Conservation (phyloP, 2,888 invertebrate genomes). For the Polydrusus tereticollis region DNA sequence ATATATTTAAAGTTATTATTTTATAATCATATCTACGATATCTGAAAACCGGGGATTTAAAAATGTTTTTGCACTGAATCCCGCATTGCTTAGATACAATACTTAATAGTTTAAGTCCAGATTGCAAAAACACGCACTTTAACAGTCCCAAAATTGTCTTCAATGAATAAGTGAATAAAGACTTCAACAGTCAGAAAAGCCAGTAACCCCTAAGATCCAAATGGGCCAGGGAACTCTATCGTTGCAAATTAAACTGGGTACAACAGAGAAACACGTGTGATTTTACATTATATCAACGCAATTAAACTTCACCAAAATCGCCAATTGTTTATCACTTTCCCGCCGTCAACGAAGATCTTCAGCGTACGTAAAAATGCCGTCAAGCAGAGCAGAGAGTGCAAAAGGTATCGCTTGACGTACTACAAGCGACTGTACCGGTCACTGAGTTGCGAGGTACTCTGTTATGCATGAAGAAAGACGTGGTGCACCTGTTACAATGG, state of each 20-base stretch:
- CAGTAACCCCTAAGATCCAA: conserved; percentile 49
- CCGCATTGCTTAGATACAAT: not conserved
- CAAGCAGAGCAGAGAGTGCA: conserved; percentile 29
- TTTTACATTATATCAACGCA: not conserved
- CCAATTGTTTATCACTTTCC: conserved; percentile 21
- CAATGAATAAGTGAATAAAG: too few species aligned
- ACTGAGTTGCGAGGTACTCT: conserved; percentile 66
- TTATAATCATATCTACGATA: conserved; percentile 13
- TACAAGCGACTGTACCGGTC: conserved; percentile 68
- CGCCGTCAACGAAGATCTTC: not conserved
- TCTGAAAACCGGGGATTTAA: not conserved
- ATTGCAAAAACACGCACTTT: not conserved
- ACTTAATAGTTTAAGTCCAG: conserved; percentile 43
- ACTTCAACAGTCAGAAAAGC: conserved; percentile 52
- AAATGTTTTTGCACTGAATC: not conserved
- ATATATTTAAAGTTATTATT: too few species aligned
- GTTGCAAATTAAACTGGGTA: too few species aligned
- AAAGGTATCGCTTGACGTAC: conserved; percentile 56
- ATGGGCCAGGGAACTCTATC: not conserved
- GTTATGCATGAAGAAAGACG: conserved; percentile 67
- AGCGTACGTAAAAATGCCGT: conserved; percentile 24
- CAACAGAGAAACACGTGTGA: too few species aligned
- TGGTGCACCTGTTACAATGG: conserved; percentile 64
- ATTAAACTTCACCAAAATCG: conserved; percentile 11
- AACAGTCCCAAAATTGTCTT: not conserved